phyloP scores from a whole-genome alignment of 2,113 vertebrate genomes.

The Chloroceryle aenea region DNA sequence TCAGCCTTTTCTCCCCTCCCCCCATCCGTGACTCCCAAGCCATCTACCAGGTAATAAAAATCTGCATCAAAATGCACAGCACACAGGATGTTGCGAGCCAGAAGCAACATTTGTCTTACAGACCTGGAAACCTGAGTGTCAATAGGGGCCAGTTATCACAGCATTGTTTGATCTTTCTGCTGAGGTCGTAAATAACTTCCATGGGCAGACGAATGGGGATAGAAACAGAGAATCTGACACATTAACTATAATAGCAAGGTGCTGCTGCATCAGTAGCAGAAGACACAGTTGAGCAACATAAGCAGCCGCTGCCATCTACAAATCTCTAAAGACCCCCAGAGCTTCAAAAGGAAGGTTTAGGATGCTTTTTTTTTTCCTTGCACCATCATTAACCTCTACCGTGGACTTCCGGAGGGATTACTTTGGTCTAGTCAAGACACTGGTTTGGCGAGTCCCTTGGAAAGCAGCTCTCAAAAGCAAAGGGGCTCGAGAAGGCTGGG shows the following conservation, averaged over 20 bases:
- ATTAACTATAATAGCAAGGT: neutral
- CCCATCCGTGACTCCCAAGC: neutral
- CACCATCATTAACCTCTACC: neutral
- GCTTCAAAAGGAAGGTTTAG: neutral
- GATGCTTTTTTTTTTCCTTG: neutral
- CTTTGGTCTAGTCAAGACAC: no score
- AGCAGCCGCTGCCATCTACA: neutral
- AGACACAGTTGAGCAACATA: neutral
- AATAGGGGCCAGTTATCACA: neutral
- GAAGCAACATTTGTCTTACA: conserved; percentile 14
- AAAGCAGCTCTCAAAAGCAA: no score
- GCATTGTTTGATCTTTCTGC: conserved; percentile 22
- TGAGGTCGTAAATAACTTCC: conserved; percentile 48
- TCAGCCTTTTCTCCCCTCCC: neutral
- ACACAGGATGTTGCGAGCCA: neutral
- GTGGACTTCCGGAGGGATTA: no score
- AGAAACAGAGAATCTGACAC: neutral
- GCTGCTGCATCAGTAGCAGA: neutral
- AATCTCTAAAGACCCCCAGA: neutral
- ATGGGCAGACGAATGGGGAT: neutral
- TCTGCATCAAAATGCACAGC: conserved; percentile 45
- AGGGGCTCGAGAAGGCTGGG: no score
- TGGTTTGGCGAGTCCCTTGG: no score
- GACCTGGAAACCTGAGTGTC: conserved; percentile 2
- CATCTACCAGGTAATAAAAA: conserved; percentile 49